Evolutionary conservation across 2,888 invertebrate species (phyloP), one percentile per base, ranked within the genome.

Genomic region (Amblyteles armatorius): DNA sequence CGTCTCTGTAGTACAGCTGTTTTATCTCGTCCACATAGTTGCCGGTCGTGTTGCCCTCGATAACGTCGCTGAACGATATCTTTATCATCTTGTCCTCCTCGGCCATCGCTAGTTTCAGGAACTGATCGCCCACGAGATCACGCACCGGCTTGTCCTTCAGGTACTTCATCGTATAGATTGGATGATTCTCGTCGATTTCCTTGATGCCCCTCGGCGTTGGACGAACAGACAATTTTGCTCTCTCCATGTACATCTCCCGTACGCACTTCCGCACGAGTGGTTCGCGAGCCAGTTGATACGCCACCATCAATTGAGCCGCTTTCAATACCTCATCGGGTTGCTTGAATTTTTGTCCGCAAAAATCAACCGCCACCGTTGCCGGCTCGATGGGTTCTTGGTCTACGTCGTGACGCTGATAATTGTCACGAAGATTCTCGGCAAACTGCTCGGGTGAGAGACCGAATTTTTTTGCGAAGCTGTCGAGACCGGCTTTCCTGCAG

Each of bases 101-200:
- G 0, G 98, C 98, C 89, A 97, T 96, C 0, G 95, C 92, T 67
- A 99, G 94, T 91, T 97, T 97, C 33, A 99, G 94, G 94, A 97
- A 99, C 93, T 99, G 98, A 90, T 99, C 99, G 0, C 97, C 97
- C 0, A 96, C 95, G 68, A 99, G 94, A 92, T 98, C 98, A 2
- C 97, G 95, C 0, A 99, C 97, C 0, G 99, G 99, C 92, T 99
- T 99, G 92, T 97, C 97, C 92, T 97, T 97, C 63, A 99, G 92
- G 93, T 99, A 99, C 93, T 99, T 99, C 95, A 98, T 95, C 50
- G 96, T 96, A 92, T 96, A 98, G 89, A 98, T 97, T 0, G 97
- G 95, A 94, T 99, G 99, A 88, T 97, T 96, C 94, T 99, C 99
- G 92, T 99, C 99, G 86, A 99, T 98, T 91, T 98, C 98, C 94